Percentiles rank a stretch among this genome's conserved stretches.
These are phyloP conservation scores for Ciconia stormi DNA, from an alignment of 2,113 vertebrate species.

Conservation along the genomic window DNA sequence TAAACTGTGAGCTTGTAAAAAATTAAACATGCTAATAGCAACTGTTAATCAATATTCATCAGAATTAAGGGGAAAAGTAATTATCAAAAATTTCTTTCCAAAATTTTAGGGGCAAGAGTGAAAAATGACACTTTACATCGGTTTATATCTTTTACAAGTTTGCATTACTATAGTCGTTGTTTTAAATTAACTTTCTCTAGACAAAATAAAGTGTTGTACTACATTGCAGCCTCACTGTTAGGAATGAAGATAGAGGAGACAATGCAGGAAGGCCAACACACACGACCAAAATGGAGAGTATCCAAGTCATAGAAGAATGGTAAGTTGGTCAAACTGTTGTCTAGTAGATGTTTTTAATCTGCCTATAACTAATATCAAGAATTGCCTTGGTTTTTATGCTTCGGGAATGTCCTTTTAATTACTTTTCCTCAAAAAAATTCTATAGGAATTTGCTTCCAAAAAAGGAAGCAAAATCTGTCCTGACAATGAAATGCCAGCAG, in stretches of 20 bases:
- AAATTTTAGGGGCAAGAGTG: neutral
- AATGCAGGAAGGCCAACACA: constrained; percentile 72
- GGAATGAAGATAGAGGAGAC: constrained; percentile 85
- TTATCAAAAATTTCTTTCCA: neutral
- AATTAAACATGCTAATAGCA: neutral
- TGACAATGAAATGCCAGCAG: neutral
- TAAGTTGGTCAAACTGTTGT: constrained; percentile 57
- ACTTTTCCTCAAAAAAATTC: neutral
- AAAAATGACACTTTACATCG: neutral
- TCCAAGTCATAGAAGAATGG: constrained; percentile 82
- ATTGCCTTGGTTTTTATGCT: neutral
- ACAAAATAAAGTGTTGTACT: constrained; percentile 80
- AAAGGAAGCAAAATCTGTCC: neutral
- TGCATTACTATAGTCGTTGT: constrained; percentile 22
- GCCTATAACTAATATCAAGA: neutral
- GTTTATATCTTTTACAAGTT: neutral
- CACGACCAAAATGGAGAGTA: constrained; percentile 80
- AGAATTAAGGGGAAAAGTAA: neutral
- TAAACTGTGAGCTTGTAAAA: neutral
- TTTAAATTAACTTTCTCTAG: constrained; percentile 70
- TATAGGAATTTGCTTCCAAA: too few relatives aligned
- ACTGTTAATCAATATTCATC: neutral
- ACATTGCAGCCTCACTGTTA: constrained; percentile 85
- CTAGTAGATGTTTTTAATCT: neutral
- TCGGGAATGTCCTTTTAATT: neutral